Evolutionary conservation across 2,888 invertebrate genomes (phyloP).

Genomic region (Oxystoma pomonae): DNA sequence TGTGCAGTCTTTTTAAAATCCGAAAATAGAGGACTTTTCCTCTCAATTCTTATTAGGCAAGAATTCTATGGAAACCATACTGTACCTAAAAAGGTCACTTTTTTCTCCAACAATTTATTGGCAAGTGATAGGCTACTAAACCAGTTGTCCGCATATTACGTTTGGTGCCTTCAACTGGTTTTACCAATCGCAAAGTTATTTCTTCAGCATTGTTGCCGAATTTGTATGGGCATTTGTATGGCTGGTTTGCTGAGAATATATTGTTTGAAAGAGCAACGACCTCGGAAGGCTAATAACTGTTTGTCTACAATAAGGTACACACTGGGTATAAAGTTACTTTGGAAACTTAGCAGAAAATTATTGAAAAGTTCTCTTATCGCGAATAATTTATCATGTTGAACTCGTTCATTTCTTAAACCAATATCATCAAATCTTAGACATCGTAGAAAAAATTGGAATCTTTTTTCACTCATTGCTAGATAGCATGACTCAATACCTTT

Average conservation of each 20-base stretch:
- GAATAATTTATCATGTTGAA: constrained; percentile 15
- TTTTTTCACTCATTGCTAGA: constrained; percentile 18
- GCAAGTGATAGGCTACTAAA: background rate
- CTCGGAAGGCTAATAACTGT: background rate
- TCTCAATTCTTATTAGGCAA: background rate
- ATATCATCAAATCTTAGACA: constrained; percentile 17
- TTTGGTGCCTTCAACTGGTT: background rate
- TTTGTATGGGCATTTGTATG: background rate
- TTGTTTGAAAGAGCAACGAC: background rate
- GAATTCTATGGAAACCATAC: background rate
- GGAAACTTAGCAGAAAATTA: background rate
- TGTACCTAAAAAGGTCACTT: background rate
- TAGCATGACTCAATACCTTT: constrained; percentile 23
- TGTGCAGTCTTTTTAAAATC: background rate
- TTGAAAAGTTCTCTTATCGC: constrained; percentile 18
- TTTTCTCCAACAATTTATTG: background rate
- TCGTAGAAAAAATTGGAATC: constrained; percentile 15
- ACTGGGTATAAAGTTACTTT: background rate
- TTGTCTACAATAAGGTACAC: background rate
- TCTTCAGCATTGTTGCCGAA: background rate
- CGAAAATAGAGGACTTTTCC: background rate
- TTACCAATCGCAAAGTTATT: background rate
- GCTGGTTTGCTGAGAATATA: background rate
- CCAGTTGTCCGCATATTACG: background rate
- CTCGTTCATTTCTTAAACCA: constrained; percentile 1